These are phyloP conservation scores for Onychomys torridus DNA, from an alignment of 2,797 vertebrate genomes.

Conservation along the genomic window DNA sequence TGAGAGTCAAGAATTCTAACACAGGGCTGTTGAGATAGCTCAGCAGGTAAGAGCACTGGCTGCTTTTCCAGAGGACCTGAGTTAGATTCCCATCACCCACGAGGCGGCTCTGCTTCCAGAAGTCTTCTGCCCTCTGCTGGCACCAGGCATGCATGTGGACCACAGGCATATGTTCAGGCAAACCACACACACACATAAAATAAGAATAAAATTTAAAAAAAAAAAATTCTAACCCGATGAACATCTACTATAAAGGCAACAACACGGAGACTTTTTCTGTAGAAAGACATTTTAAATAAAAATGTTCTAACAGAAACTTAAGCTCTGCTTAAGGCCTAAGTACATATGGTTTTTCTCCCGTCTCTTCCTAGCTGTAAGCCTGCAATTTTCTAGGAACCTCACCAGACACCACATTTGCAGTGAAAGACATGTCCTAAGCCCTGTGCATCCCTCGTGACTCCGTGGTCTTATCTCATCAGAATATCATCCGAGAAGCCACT, in stretches of 20 bases:
- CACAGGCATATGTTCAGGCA: background rate
- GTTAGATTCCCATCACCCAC: background rate
- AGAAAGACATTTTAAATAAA: background rate
- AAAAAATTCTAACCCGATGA: background rate
- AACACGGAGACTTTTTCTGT: background rate
- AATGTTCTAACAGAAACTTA: background rate
- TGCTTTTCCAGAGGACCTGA: background rate
- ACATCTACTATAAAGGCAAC: background rate
- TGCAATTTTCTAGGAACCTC: background rate
- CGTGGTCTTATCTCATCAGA: background rate
- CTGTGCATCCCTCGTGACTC: background rate
- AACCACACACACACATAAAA: background rate
- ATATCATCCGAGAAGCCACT: background rate
- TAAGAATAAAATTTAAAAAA: background rate
- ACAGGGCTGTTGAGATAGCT: background rate
- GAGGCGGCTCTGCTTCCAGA: background rate
- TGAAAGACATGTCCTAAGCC: background rate
- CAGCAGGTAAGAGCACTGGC: background rate
- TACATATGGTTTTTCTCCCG: background rate
- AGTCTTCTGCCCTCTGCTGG: background rate
- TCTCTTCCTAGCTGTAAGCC: background rate
- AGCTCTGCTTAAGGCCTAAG: background rate
- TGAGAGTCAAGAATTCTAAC: background rate
- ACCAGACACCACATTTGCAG: background rate
- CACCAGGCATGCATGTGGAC: background rate